Evolutionary conservation across 2,113 vertebrate genomes (phyloP).

Genomic region (Psophia crepitans): DNA sequence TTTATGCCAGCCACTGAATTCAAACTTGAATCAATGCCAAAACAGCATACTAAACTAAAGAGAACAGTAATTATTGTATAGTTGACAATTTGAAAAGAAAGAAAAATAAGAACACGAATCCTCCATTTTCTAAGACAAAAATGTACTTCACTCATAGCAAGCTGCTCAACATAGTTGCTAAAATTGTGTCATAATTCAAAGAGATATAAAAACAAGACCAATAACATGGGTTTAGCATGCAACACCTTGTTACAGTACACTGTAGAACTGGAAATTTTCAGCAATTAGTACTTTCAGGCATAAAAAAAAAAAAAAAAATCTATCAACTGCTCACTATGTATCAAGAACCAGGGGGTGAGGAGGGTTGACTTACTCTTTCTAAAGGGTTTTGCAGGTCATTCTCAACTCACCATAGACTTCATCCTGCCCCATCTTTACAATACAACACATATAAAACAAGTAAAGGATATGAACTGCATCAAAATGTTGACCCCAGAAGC

Average conservation of each 20-base stretch:
- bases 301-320: not conserved
- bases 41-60: not conserved
- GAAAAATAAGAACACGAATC: not conserved
- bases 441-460: not conserved
- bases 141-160: not conserved
- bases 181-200: not conserved
- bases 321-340: not conserved
- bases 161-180: not conserved
- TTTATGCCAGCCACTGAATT: not conserved
- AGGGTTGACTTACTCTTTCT: not conserved
- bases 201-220: not conserved
- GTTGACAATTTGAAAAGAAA: not conserved
- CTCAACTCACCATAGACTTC: not conserved
- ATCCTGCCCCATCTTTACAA: not conserved
- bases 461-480: not conserved
- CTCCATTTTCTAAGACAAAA: not conserved
- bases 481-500: not conserved
- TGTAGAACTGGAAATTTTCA: not conserved
- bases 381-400: not conserved
- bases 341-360: accelerated
- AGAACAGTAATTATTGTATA: not conserved
- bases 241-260: not conserved
- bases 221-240: not conserved
- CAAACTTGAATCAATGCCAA: not conserved
- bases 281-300: not conserved